A percentile compares a stretch with the other conserved stretches of the same genome.
Evolutionary conservation across 2,113 vertebrate genomes (phyloP).

Genomic region (Heteronetta atricapilla): DNA sequence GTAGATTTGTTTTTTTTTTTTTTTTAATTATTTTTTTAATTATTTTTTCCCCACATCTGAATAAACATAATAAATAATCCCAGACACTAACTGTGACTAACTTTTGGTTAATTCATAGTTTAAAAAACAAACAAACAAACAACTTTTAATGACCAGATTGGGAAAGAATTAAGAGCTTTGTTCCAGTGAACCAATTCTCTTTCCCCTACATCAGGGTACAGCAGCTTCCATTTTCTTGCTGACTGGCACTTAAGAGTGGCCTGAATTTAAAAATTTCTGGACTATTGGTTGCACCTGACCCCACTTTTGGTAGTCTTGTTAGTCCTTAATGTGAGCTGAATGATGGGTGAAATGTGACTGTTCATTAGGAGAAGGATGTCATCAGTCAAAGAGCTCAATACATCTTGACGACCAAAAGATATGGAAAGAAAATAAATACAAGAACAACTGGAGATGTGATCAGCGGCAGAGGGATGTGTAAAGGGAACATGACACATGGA

Average conservation of each 20-base stretch:
- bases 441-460: background rate
- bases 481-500: background rate
- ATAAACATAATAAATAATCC: background rate
- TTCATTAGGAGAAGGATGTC: background rate
- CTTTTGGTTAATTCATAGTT: background rate
- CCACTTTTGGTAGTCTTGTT: background rate
- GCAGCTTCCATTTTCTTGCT: background rate
- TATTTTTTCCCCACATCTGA: background rate
- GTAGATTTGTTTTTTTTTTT: background rate
- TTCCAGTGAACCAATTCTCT: background rate
- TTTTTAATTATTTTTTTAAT: too few relatives aligned
- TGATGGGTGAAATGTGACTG: background rate
- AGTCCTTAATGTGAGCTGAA: background rate
- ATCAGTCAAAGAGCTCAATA: background rate
- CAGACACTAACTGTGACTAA: background rate
- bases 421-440: background rate
- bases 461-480: background rate
- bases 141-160: background rate
- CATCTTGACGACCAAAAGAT: background rate
- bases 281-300: background rate
- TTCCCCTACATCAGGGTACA: background rate
- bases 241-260: background rate
- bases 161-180: background rate
- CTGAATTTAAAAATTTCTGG: background rate
- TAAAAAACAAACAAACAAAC: background rate